Conservation (phyloP, 2,797 vertebrate genomes). For the Cetoscarus ocellatus region DNA sequence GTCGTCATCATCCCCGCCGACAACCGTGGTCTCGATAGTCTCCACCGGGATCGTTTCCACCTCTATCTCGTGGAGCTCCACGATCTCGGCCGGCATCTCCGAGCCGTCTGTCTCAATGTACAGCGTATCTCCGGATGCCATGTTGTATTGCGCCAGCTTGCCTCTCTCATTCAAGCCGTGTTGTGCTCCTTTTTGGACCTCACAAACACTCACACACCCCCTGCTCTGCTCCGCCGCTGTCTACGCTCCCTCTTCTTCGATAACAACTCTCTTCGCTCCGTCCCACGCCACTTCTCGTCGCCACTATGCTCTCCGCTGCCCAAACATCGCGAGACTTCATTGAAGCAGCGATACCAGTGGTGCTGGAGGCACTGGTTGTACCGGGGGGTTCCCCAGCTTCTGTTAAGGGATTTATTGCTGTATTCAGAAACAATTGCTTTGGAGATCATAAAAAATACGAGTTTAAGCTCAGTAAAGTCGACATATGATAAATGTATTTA, state of each 20-base stretch:
- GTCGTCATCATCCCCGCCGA: constrained; percentile 91
- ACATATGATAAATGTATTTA: too few species aligned
- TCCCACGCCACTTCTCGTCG: constrained; percentile 84
- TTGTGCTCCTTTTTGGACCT: constrained; percentile 65
- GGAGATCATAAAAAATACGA: too few species aligned
- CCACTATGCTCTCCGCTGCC: constrained; percentile 78
- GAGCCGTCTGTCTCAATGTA: constrained; percentile 98
- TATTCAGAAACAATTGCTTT: not conserved
- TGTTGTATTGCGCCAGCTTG: constrained; percentile 88
- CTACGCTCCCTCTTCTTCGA: constrained; percentile 89
- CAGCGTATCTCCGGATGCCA: constrained; percentile 98
- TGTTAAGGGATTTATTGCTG: not conserved
- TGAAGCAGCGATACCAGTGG: not conserved
- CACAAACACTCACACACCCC: constrained; percentile 73
- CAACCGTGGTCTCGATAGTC: constrained; percentile 97
- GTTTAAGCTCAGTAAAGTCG: too few species aligned
- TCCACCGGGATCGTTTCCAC: constrained; percentile 91
- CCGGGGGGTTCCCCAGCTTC: constrained; percentile 22
- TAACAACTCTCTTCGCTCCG: constrained; percentile 88
- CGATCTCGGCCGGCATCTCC: constrained; percentile 98
- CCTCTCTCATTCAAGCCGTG: constrained; percentile 82
- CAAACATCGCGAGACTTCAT: constrained; percentile 88
- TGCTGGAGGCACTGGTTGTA: not conserved
- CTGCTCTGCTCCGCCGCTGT: constrained; percentile 72
- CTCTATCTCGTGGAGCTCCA: constrained; percentile 98